Base-by-base conservation (phyloP, 37 sponge, comb jelly and placozoan species). In the Agelas oroides region DNA sequence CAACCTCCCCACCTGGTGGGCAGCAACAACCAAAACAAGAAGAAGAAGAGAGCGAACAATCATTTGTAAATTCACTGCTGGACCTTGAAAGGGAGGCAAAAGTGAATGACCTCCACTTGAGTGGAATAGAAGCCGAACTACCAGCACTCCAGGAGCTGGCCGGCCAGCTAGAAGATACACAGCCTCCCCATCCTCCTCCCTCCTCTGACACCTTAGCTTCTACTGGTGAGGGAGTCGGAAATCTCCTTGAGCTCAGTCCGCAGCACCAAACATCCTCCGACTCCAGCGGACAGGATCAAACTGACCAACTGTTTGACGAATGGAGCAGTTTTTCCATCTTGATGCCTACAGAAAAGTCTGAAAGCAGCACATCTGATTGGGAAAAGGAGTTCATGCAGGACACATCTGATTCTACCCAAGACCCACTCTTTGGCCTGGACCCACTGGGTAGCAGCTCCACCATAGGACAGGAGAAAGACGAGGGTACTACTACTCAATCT, bases 311-410 rank as follows among this genome's bases (percentile, higher is more conserved):
- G 19, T 34, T 58, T 27, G 80, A 85, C 54, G 67, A 85, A 27
- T 91, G 92, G 92, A 65, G 71, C 34, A 71, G 66, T 21, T 77
- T 91, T 30, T 91, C 92, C 14, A 37, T 83, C 12, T 91, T 91
- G 27, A 86, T 86, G 69, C 27, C 65, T 1, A 21, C 77, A 21
- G 31, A 56, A 6, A 41, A 28, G 21, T 33, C 40, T 3, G 28
- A 63, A 39, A 53, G 82, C 0, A 78, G 63, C 32, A 25, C 52
- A 30, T 75, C 84, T 12, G 84, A 74, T 41, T 91, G 92, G 92
- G 88, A 91, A 71, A 77, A 81, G 52, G 92, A 91, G 66, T 71
- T 91, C 1, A 21, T n/a, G 40, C 70, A 28, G 37, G 46, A 46
- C 8, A n/a, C 46, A 59, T 0, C 39, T 19, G 40, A 57, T 31